These are phyloP conservation scores for Nothocercus nigrocapillus DNA, from an alignment of 2,113 vertebrate species.

Conservation along the genomic window DNA sequence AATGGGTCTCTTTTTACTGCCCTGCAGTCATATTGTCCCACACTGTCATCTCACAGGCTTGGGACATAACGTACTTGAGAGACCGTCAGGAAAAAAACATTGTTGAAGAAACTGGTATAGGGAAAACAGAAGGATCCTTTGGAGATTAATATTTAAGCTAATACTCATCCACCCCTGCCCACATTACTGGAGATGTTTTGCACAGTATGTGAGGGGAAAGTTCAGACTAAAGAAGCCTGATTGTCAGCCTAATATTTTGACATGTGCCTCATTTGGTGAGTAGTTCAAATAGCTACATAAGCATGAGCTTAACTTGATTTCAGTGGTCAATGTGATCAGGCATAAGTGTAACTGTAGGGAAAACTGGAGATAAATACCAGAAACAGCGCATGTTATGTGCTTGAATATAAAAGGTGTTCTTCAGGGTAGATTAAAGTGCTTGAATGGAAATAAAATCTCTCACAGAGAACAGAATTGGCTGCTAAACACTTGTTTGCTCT, in stretches of 20 bases:
- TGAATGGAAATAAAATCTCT: neutral
- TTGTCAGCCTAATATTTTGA: neutral
- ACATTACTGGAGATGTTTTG: neutral
- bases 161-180: fast-evolving
- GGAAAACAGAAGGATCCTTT: neutral
- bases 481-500: neutral
- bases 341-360: neutral
- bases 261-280: neutral
- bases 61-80: neutral
- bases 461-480: neutral
- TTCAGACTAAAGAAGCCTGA: neutral
- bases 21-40: neutral
- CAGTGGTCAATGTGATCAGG: neutral
- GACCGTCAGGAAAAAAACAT: neutral
- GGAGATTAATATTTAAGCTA: neutral
- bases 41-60: neutral
- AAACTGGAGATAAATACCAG: neutral
- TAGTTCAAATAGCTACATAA: neutral
- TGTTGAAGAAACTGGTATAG: neutral
- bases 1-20: neutral
- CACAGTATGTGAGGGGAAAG: neutral
- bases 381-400: neutral
- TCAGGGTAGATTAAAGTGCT: neutral
- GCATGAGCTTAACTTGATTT: neutral
- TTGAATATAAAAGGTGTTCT: neutral